Conservation (phyloP, 2,888 invertebrate genomes). For the Macropis europaea region DNA sequence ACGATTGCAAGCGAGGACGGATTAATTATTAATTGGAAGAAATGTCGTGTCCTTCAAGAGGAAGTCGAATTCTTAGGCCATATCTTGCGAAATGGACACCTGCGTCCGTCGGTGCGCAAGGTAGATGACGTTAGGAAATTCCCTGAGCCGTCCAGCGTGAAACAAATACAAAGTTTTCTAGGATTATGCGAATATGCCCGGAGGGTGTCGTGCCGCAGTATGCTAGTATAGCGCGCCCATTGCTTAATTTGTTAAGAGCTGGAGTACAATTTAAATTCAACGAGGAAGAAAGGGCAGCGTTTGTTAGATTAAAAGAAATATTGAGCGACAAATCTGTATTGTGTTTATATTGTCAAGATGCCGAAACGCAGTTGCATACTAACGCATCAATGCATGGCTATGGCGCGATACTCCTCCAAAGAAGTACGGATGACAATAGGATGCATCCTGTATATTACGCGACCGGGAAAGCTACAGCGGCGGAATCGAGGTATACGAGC, state of each 20-base stretch:
- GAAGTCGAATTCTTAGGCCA: background rate
- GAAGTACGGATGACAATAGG: background rate
- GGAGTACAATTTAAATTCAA: background rate
- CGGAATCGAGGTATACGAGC: background rate
- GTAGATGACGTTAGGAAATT: too few species aligned
- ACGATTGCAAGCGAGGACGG: background rate
- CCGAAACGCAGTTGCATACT: background rate
- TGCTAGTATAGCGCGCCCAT: background rate
- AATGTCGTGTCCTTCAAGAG: background rate
- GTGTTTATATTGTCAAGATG: background rate
- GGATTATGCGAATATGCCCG: background rate
- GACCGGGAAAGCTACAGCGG: constrained; percentile 4
- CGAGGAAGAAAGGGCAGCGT: background rate
- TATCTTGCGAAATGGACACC: background rate
- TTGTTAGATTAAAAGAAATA: background rate
- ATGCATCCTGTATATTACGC: constrained; percentile 7
- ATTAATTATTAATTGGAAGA: background rate
- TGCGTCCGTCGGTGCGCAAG: background rate
- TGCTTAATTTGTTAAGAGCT: background rate
- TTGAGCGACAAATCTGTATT: constrained; percentile 6
- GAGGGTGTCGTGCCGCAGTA: background rate
- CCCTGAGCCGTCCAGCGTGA: background rate
- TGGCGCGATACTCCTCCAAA: constrained; percentile 10
- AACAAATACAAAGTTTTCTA: constrained; percentile 2
- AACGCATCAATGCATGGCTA: background rate